A percentile compares a stretch with the other conserved stretches of the same genome.
Conservation (phyloP, 2,888 invertebrate species). For the Cryptus viduatorius region DNA sequence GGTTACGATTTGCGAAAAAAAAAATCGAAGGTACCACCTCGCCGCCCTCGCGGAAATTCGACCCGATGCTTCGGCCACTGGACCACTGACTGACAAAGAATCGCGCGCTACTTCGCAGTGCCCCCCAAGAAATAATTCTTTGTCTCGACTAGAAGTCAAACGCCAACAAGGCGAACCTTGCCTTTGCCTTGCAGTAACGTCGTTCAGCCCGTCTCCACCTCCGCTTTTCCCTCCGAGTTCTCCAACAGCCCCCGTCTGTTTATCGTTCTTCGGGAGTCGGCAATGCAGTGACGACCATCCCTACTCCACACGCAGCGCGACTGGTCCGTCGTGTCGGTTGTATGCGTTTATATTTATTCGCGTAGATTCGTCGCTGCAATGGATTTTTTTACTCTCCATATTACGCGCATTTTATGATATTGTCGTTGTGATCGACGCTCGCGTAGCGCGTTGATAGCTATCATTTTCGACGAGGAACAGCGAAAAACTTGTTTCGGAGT, state of each 20-base stretch:
- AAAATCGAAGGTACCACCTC: slow-evolving; percentile 52
- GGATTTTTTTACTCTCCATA: no score
- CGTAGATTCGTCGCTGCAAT: no score
- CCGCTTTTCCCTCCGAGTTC: slow-evolving; percentile 19
- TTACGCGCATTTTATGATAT: no score
- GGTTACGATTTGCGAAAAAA: no score
- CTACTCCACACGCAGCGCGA: slow-evolving; percentile 65
- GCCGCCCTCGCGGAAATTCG: slow-evolving; percentile 51
- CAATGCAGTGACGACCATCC: slow-evolving; percentile 72
- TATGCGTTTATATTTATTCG: neutral
- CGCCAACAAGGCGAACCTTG: slow-evolving; percentile 59
- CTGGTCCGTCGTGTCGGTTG: neutral
- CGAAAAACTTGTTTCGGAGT: no score
- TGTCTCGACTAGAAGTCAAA: slow-evolving; percentile 57
- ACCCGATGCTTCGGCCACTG: slow-evolving; percentile 68
- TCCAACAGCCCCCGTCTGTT: slow-evolving; percentile 55
- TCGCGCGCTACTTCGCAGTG: slow-evolving; percentile 51
- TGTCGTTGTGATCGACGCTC: no score
- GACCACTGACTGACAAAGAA: slow-evolving; percentile 68
- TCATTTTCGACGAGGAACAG: no score
- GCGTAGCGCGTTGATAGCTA: no score
- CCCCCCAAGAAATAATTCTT: slow-evolving; percentile 65
- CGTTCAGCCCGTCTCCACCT: slow-evolving; percentile 35
- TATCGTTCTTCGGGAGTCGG: slow-evolving; percentile 64
- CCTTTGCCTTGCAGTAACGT: slow-evolving; percentile 32